Evolutionary conservation across 2,113 vertebrate genomes (phyloP).

Genomic region (Neopipo cinnamomea): DNA sequence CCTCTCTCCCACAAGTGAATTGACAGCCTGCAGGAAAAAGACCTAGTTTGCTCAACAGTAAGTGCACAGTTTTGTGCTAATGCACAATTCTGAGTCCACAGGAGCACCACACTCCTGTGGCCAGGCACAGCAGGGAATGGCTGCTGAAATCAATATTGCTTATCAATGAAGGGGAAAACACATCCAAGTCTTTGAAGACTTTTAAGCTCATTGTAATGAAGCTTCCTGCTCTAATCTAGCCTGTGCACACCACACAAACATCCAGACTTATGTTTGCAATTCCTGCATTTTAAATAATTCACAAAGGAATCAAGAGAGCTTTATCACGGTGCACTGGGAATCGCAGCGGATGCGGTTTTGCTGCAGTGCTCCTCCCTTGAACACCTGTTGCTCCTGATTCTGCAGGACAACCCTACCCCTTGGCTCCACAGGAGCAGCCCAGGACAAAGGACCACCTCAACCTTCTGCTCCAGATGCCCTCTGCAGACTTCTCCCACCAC

Average conservation of each 20-base stretch:
- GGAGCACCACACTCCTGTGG: background rate
- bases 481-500: background rate
- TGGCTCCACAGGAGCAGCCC: background rate
- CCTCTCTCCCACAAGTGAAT: background rate
- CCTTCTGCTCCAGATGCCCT: background rate
- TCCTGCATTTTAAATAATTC: slow-evolving; percentile 53
- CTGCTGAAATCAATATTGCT: slow-evolving; percentile 37
- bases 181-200: slow-evolving; percentile 30
- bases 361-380: background rate
- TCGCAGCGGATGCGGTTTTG: fast-evolving
- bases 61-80: slow-evolving; percentile 8
- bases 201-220: slow-evolving; percentile 32
- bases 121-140: background rate
- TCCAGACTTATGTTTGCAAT: slow-evolving; percentile 3
- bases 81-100: background rate
- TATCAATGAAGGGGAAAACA: slow-evolving; percentile 38
- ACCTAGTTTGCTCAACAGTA: background rate
- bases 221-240: slow-evolving; percentile 41
- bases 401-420: background rate
- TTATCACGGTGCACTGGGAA: background rate
- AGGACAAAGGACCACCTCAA: background rate
- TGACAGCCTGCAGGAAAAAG: background rate
- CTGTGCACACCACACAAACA: background rate
- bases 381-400: background rate
- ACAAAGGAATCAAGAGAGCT: slow-evolving; percentile 35